A percentile compares a stretch with the other conserved stretches of the same genome.
phyloP scores from a whole-genome alignment of 30 jellyfish, hydroid and myxozoan genomes.

The Chironex yamaguchii region DNA sequence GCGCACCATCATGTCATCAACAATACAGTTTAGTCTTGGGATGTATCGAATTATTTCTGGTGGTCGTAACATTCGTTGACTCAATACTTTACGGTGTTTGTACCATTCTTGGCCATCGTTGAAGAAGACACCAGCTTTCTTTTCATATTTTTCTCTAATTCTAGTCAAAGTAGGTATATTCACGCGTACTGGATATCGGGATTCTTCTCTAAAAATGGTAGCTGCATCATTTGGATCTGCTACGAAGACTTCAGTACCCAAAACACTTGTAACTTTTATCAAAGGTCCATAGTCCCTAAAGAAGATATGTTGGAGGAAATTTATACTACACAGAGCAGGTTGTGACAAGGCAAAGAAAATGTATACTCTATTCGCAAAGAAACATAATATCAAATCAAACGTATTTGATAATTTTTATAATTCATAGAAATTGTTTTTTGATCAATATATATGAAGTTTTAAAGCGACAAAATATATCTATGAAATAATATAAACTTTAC shows the following conservation, averaged over 20 bases:
- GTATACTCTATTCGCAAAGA: too few species aligned
- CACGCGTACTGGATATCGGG: constrained; percentile 58
- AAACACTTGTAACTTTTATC: background rate
- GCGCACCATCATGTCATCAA: constrained; percentile 4
- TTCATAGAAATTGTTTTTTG: too few species aligned
- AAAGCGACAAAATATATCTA: too few species aligned
- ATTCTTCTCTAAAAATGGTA: constrained; percentile 54
- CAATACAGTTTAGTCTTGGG: constrained; percentile 47
- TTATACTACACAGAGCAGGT: too few species aligned
- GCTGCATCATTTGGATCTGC: constrained; percentile 53
- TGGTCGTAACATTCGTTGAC: constrained; percentile 74
- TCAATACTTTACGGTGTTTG: constrained; percentile 37
- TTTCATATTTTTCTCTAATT: constrained; percentile 6
- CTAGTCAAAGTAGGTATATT: constrained; percentile 5
- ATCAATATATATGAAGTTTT: too few species aligned
- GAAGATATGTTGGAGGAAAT: too few species aligned
- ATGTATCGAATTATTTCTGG: constrained; percentile 44
- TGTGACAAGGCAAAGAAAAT: too few species aligned
- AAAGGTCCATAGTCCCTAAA: constrained; percentile 58
- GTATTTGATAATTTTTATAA: too few species aligned
- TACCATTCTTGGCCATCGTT: constrained; percentile 73
- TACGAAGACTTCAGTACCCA: constrained; percentile 28
- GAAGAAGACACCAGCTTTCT: constrained; percentile 80
- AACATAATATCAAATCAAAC: too few species aligned
- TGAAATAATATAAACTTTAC: too few species aligned